Evolutionary conservation across 2,888 invertebrate species (phyloP).

Genomic region (Ditula angustiorana): DNA sequence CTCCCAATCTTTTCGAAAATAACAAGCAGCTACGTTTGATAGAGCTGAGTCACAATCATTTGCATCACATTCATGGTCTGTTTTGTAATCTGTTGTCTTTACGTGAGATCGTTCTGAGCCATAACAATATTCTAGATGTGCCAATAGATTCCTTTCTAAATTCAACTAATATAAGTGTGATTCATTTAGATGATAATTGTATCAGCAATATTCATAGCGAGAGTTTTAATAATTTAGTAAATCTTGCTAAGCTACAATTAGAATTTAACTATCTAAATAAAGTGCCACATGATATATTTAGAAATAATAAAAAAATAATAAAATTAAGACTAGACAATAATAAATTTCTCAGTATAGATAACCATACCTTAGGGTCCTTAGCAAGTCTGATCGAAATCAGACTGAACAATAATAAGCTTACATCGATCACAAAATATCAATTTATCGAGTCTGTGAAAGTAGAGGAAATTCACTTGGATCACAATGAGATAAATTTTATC

Average conservation of each 20-base stretch:
- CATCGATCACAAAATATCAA: constrained; percentile 89
- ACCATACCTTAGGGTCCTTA: constrained; percentile 91
- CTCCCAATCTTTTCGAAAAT: constrained; percentile 90
- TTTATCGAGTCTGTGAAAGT: constrained; percentile 91
- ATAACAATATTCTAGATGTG: constrained; percentile 95
- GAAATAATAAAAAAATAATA: constrained; percentile 90
- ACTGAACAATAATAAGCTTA: constrained; percentile 93
- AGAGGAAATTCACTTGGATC: constrained; percentile 93
- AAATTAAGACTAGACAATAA: constrained; percentile 95
- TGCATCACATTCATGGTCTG: constrained; percentile 93
- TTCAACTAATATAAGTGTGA: constrained; percentile 90
- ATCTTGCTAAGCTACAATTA: constrained; percentile 92
- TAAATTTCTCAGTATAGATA: constrained; percentile 91
- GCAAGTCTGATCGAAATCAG: constrained; percentile 91
- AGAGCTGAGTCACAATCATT: constrained; percentile 95
- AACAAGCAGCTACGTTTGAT: constrained; percentile 92
- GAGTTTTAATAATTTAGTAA: constrained; percentile 90
- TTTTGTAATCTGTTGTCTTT: constrained; percentile 93
- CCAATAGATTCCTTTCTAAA: constrained; percentile 93
- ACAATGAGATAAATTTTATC: constrained; percentile 92
- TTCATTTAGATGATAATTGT: constrained; percentile 95
- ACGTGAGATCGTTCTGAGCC: constrained; percentile 92
- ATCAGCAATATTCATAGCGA: constrained; percentile 92
- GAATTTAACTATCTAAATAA: constrained; percentile 94
- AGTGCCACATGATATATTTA: constrained; percentile 92